Base-by-base conservation (phyloP, 2,797 vertebrate genomes). In the Sebastes nivosus region DNA sequence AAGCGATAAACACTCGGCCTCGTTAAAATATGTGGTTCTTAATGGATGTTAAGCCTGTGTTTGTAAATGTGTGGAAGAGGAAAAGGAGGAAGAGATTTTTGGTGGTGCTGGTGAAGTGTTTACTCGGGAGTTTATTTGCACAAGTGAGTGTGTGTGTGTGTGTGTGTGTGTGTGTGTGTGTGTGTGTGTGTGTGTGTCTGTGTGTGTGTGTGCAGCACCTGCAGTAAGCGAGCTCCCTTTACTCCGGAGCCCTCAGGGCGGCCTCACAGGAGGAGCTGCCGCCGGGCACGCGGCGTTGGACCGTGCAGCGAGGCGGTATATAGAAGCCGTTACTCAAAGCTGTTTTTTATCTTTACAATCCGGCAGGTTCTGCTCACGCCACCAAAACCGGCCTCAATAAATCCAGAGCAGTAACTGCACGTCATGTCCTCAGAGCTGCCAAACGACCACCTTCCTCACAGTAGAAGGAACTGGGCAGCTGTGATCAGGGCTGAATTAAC, bases 341-440 rank as follows among this genome's bases (percentile, higher is more conserved):
- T 6, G n/a, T 32, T 80, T 83, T 80, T 83, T 81, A 79, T 87
- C 79, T 80, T 87, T 74, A 83, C 5, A 59, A 67, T 22, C 58
- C 5, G 13, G 20, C 66, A 75, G 61, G 36, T 77, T 77, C 64
- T 84, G 76, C 72, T 79, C 59, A 72, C 52, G 13, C 64, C 20
- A 29, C 55, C 52, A 20, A 57, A 72, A 20, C 42, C 1, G 14
- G 30, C 54, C 42, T 70, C 16, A 0, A 58, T 79, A 80, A 85
- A 78, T 78, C 61, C 52, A 30, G 13, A 42, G 16, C 36, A 4
- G 8, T 13, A 3, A 50, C 38, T 36, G 54, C 54, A 27, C 14
- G 12, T 82, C 68, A 24, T 52, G 25, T 12, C 68, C 25, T 6
- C 58, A 14, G 18, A 61, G 22, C 34, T 16, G 3, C 20, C 13